A percentile compares a stretch with the other conserved stretches of the same genome.
Evolutionary conservation across 2,797 vertebrate species (phyloP).

Genomic region (Meriones psammophilus): DNA sequence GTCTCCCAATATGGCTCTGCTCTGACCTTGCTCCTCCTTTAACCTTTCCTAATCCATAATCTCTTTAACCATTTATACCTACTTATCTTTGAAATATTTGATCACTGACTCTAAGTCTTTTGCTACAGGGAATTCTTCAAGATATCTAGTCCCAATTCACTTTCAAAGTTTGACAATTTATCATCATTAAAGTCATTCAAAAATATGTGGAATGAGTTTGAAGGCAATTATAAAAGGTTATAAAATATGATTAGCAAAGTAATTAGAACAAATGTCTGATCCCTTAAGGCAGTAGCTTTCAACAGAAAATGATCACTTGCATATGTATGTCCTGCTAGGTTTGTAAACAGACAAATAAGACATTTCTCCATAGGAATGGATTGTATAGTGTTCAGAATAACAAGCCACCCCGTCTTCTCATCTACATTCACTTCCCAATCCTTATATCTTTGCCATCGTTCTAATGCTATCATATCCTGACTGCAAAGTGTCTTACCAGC

Average conservation of each 20-base stretch:
- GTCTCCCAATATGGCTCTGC: neutral
- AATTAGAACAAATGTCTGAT: neutral
- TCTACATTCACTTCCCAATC: neutral
- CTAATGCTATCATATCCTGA: neutral
- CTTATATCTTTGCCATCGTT: no score
- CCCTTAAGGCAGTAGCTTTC: neutral
- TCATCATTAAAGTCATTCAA: neutral
- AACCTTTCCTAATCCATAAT: neutral
- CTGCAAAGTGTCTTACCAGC: neutral
- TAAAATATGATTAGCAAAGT: neutral
- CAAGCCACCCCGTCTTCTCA: neutral
- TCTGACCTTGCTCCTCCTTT: neutral
- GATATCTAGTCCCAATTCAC: neutral
- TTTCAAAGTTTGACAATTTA: neutral
- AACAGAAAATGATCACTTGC: neutral
- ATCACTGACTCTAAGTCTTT: neutral
- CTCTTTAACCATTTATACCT: neutral
- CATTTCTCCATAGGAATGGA: neutral
- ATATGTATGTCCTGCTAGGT: neutral
- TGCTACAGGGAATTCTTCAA: neutral
- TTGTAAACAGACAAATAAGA: neutral
- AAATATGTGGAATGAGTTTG: neutral
- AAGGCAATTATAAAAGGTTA: constrained; percentile 27
- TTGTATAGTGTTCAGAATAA: neutral
- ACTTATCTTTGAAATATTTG: neutral